These are phyloP conservation scores for Lycaena phlaeas DNA, from an alignment of 2,888 invertebrate genomes.

Conservation along the genomic window DNA sequence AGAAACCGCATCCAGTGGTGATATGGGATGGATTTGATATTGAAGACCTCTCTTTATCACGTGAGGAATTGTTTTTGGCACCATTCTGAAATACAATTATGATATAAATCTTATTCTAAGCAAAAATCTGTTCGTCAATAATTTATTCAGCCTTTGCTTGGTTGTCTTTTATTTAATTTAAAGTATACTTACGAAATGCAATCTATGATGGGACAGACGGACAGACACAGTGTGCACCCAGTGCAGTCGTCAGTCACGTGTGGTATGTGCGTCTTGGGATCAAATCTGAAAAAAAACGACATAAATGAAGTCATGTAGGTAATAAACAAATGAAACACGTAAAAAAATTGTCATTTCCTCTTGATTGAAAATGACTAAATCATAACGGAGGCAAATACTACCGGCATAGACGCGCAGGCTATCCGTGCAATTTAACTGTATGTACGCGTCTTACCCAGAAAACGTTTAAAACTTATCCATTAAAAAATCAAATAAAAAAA, in stretches of 20 bases:
- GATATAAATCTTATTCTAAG: background rate
- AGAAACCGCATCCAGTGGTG: constrained; percentile 47
- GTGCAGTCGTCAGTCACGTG: constrained; percentile 92
- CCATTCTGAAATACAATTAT: constrained; percentile 80
- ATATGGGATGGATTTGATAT: constrained; percentile 43
- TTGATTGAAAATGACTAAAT: no score
- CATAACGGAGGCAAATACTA: no score
- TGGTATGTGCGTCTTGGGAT: constrained; percentile 91
- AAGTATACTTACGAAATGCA: constrained; percentile 87
- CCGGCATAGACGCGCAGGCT: no score
- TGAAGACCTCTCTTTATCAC: constrained; percentile 85
- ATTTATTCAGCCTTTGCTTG: no score
- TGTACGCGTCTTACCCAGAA: no score
- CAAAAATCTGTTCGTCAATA: no score
- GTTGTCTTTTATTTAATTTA: background rate
- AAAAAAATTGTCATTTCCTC: no score
- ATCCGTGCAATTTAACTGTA: no score
- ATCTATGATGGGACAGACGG: constrained; percentile 98
- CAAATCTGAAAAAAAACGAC: constrained; percentile 70
- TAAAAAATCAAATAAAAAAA: no score
- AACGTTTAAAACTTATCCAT: no score
- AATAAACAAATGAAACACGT: no score
- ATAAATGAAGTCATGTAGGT: constrained; percentile 46
- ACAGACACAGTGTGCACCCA: constrained; percentile 95
- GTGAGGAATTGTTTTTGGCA: constrained; percentile 89